These are phyloP conservation scores for Cephus runcator DNA, from an alignment of 2,888 invertebrate genomes.

Conservation along the genomic window DNA sequence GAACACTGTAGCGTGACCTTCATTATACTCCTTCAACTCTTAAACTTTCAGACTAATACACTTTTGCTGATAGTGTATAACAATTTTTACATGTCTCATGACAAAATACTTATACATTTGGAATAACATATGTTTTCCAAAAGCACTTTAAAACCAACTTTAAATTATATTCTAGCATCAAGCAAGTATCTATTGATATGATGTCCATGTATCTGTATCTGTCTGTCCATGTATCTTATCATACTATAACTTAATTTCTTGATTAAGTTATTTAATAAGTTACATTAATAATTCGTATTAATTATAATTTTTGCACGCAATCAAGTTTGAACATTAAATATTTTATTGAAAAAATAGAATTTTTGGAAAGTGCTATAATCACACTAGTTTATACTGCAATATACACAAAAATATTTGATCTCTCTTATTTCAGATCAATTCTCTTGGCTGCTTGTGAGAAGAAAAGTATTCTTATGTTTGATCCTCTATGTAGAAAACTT, in stretches of 20 bases:
- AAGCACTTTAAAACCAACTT: not conserved
- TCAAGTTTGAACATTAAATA: not conserved
- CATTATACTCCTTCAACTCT: not conserved
- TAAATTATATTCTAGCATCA: not conserved
- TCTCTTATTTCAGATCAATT: slow-evolving; percentile 72
- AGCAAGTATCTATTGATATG: not conserved
- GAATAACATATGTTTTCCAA: not conserved
- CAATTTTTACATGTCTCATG: not conserved
- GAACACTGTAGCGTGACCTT: not conserved
- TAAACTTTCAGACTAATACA: not conserved
- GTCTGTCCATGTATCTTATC: not conserved
- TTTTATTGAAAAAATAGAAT: not conserved
- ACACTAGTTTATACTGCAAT: not conserved
- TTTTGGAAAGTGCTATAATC: not conserved
- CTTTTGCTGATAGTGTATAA: not conserved
- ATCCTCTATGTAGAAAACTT: slow-evolving; percentile 82
- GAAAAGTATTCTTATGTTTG: slow-evolving; percentile 87
- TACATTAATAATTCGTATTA: not conserved
- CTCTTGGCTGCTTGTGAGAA: slow-evolving; percentile 93
- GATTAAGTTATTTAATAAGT: not conserved
- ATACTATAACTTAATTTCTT: not conserved
- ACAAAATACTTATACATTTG: not conserved
- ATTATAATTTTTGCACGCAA: not conserved
- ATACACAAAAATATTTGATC: not conserved
- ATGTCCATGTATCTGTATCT: not conserved